Evolutionary conservation across 2,113 vertebrate genomes (phyloP), one percentile per base, ranked within the genome.

Genomic region (Trochalopteron elliotii): DNA sequence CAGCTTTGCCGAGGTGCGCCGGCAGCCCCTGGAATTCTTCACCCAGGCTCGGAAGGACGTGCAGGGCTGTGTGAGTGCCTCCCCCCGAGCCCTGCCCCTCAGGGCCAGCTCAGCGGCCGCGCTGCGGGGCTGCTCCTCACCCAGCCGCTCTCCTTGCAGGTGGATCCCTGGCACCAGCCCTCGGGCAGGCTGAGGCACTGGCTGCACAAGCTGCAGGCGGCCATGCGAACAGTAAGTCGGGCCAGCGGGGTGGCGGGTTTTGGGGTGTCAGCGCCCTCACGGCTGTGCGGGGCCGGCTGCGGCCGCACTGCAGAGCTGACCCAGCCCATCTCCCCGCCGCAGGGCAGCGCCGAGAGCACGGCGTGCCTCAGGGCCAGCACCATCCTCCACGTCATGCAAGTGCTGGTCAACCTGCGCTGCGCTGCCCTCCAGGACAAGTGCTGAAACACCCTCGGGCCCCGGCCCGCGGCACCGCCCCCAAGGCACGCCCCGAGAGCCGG

Each of bases 221-320:
- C 94, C 85, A 35, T 53, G 71, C 3, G n/a, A 11, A 33, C 25
- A 2, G 94, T 95, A 42, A 95, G 92, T 69, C 8, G 3, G 57
- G n/a, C 24, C 55, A 6, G 25, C 3, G 17, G 24, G 49, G 19
- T 0, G 5, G 2, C 3, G 28, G n/a, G 2, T 7, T 37, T 33
- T 0, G 7, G 79, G 68, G 8, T 9, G 19, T 3, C 22, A 7
- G 31, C 1, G 5, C 5, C 30, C 1, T 1, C 69, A 7, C 0
- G 5, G 65, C 39, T n/a, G 49, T 7, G 1, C 1, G 2, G 64
- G 27, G 47, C 28, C 21, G 1, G 7, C 69, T 15, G 70, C 35
- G 13, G 7, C 49, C 42, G 1, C 0, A 0, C 10, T 2, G 7
- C 0, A 0, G 28, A 17, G 52, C 64, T 88, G 57, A 93, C 1